These are phyloP conservation scores for Podarcis siculus DNA, from an alignment of 2,797 vertebrate genomes.

Conservation along the genomic window DNA sequence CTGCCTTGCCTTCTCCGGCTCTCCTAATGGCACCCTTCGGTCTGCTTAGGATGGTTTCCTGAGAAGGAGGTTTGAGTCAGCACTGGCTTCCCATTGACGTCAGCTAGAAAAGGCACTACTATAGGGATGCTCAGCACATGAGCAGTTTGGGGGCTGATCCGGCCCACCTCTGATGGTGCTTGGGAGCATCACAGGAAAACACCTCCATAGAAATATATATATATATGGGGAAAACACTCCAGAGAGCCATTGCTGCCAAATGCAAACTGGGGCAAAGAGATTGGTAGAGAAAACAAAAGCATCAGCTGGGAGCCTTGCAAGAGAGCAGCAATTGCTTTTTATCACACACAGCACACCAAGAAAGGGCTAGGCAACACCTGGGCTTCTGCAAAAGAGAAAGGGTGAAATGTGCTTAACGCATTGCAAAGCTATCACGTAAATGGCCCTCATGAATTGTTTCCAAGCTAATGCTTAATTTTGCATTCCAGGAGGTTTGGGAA, in stretches of 20 bases:
- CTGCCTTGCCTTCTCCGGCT: neutral
- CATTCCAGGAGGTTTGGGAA: neutral
- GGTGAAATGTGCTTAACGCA: too few species aligned
- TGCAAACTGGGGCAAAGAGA: neutral
- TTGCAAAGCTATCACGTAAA: neutral
- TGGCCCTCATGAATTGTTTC: neutral
- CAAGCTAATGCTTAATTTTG: neutral
- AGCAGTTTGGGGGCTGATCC: neutral
- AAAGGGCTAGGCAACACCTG: too few species aligned
- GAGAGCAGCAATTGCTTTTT: neutral
- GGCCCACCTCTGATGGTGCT: accelerated
- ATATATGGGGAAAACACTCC: neutral
- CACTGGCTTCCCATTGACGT: neutral
- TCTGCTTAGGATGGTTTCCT: neutral
- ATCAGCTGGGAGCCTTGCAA: neutral
- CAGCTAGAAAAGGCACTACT: neutral
- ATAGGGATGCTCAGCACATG: neutral
- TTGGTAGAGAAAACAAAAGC: conserved; percentile 2
- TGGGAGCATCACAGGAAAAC: neutral
- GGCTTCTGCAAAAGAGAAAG: too few species aligned
- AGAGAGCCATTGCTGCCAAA: neutral
- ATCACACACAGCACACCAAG: too few species aligned
- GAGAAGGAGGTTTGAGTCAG: accelerated
- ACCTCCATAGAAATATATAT: neutral
- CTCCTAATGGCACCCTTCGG: neutral